Percentiles rank a stretch among this genome's conserved stretches.
Conservation (phyloP, 1,140 invertebrate species). For the Tetramorium alpestre region DNA sequence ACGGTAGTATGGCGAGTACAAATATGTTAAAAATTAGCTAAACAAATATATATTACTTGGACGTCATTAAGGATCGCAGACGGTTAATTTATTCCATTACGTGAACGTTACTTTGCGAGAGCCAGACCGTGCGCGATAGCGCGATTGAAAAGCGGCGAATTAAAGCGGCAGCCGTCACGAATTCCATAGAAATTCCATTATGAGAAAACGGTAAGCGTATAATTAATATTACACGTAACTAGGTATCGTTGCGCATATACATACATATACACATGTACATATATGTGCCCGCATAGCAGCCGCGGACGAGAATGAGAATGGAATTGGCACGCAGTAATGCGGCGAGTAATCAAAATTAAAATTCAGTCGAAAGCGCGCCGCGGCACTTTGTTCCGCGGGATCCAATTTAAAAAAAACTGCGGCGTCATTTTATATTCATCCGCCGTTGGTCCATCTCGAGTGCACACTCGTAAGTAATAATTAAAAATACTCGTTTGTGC, state of each 20-base stretch:
- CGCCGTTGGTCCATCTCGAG: conserved; percentile 12
- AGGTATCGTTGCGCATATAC: not conserved
- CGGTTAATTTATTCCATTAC: conserved; percentile 55
- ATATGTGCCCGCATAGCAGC: not conserved
- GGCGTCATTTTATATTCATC: conserved; percentile 80
- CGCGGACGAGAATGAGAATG: conserved; percentile 45
- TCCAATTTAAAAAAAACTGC: conserved; percentile 79
- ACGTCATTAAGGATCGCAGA: conserved; percentile 19
- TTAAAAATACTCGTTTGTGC: conserved; percentile 76
- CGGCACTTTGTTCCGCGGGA: conserved; percentile 43
- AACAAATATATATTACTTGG: conserved; percentile 42
- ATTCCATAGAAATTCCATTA: conserved; percentile 53
- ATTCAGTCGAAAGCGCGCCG: conserved; percentile 68
- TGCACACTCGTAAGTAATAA: conserved; percentile 76
- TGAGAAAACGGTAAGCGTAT: conserved; percentile 50
- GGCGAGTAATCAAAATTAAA: conserved; percentile 79
- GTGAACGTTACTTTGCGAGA: not conserved
- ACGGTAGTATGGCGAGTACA: conserved; percentile 59
- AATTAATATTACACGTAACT: conserved; percentile 56
- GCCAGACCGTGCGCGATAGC: not conserved
- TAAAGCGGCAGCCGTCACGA: conserved; percentile 14
- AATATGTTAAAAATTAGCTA: conserved; percentile 67
- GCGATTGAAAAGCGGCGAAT: conserved; percentile 48
- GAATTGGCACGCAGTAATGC: conserved; percentile 38
- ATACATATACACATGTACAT: not conserved